Base-by-base conservation (phyloP, 1,140 invertebrate genomes). In the Dreissena polymorpha region DNA sequence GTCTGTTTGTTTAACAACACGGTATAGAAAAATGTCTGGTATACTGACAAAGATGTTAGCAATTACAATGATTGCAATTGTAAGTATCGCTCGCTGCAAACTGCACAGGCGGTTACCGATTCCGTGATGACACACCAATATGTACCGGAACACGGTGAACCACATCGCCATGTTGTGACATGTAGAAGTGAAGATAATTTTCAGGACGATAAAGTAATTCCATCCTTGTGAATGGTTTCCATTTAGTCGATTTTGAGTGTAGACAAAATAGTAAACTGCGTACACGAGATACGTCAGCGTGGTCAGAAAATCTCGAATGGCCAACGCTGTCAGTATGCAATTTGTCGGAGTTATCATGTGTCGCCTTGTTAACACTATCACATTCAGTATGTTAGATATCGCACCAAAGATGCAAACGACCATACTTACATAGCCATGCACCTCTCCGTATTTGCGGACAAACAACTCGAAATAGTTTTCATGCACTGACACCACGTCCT, bases 81-180 rank as follows among this genome's bases (percentile, higher is more conserved):
- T 96, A n/a, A 96, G 90, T 51, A 95, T 95, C 88, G 97, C 97
- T 5, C 96, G 93, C 0, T 93, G 88, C 93, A 96, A 95, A 80
- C 94, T 96, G 89, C 97, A 97, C 95, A 97, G 85, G 13, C 75
- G 75, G 53, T 86, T 94, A 91, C 96, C 97, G 68, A 94, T 94
- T 75, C 96, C 96, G 1, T 96, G 96, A 88, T 95, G 90, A 79
- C 95, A 94, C 0, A 98, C 96, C 0, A 97, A 97, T 25, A 98
- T 96, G 91, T 98, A 99, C 10, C 98, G 94, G 97, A 98, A 99
- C 6, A 99, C 95, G 0, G 98, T 98, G 83, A 99, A 91, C 95
- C 96, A 98, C 85, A 98, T 98, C 0, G 97, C 97, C 78, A 98
- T 97, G 2, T 97, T 98, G 92, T 99, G 98, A 91, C 96, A 94